A percentile compares a stretch with the other conserved stretches of the same genome.
These are phyloP conservation scores for Alcis repandata DNA, from an alignment of 2,888 invertebrate species.

Conservation along the genomic window DNA sequence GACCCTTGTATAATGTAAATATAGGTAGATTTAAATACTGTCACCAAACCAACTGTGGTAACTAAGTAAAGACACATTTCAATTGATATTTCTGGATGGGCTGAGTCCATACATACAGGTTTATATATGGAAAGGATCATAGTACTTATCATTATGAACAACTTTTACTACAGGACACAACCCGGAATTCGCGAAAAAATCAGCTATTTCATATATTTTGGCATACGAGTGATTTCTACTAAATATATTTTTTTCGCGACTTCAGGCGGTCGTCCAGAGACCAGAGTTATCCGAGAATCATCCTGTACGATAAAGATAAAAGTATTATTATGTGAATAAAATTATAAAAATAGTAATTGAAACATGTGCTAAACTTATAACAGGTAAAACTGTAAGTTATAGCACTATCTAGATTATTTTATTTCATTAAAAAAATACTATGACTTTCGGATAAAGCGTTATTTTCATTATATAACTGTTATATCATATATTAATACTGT, in stretches of 20 bases:
- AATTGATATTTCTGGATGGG: constrained; percentile 56
- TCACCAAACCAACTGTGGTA: constrained; percentile 21
- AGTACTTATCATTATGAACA: too few relatives aligned
- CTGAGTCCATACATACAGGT: too few relatives aligned
- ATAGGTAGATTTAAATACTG: neutral
- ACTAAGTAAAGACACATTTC: constrained; percentile 52
- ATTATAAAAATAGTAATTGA: constrained; percentile 34
- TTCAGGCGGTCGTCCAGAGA: too few relatives aligned
- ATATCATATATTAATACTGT: constrained; percentile 68
- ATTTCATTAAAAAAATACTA: constrained; percentile 73
- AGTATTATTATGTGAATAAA: too few relatives aligned
- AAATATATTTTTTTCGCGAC: too few relatives aligned
- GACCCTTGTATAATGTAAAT: neutral
- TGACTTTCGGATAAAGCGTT: constrained; percentile 69
- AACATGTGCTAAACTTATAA: constrained; percentile 27
- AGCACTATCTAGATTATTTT: constrained; percentile 33
- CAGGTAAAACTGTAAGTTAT: constrained; percentile 23
- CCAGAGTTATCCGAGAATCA: too few relatives aligned
- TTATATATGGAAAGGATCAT: too few relatives aligned
- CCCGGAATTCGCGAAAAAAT: too few relatives aligned
- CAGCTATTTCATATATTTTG: too few relatives aligned
- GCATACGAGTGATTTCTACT: too few relatives aligned
- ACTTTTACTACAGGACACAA: too few relatives aligned
- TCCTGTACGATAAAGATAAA: too few relatives aligned
- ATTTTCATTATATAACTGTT: constrained; percentile 50